Base-by-base conservation (phyloP, 2,888 invertebrate species). In the Orthosia gothica region DNA sequence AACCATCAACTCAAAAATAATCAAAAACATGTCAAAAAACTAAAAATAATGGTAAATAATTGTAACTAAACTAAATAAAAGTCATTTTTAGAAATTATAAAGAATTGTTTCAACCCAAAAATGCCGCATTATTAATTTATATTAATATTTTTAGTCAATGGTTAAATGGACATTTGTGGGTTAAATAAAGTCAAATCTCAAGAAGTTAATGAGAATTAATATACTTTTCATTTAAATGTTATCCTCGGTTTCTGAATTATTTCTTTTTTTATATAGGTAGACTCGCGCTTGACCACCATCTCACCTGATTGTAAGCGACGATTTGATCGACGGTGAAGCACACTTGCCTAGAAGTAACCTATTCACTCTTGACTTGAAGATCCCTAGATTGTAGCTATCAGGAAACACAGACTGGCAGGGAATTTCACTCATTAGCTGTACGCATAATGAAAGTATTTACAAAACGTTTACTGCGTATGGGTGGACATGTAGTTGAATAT, bases 51-150 rank as follows among this genome's bases (percentile, higher is more conserved):
- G 64, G 52, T 74, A 65, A 64, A 78, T 78, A 73, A 58, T 54
- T 18, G 15, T 64, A 66, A 49, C 20, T 54, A 57, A 70, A 45
- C 13, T 40, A 57, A 18, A 58, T 68, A 61, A 49, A 59, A 63
- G 47, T 65, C 26, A 61, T 32, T 26, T 26, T 67, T 18, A 26
- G 45, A 18, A 63, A 50, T 40, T 23, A 18, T 49, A 66, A 15
- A 64, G 23, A 40, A 40, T 40, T 40, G 0, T 52, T 82, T 80
- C 70, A 83, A 80, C 81, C 84, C 64, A 58, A 20, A 69, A 81
- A 83, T 83, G 70, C 20, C 80, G 11, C 52, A 62, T 23, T 40
- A 40, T 61, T 50, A 64, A 26, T 45, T 62, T 49, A n/a, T n/a
- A 4, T 61, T 18, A 23, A 49, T 23, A 55, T 16, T 26, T 57